Evolutionary conservation across 2,888 invertebrate genomes (phyloP), one percentile per base, ranked within the genome.

Genomic region (Drosophila sordidula): DNA sequence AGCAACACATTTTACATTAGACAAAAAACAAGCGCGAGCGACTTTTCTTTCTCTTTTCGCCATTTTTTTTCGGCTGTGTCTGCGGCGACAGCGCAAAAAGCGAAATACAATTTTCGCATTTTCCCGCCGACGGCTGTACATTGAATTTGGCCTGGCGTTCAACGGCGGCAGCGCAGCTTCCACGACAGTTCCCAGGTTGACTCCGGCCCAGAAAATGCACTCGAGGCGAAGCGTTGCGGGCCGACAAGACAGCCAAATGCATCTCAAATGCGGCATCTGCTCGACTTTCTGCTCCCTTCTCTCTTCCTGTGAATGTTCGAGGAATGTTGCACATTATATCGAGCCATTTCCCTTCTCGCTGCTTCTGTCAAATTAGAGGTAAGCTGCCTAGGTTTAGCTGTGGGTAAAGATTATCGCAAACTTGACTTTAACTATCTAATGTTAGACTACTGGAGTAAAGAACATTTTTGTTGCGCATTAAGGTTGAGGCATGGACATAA

Each of bases 21-120:
- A 76, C 76, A 66, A 68, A 70, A 65, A 26, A 63, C 41, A 68
- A 56, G 55, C 39, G 52, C 39, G 34, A 39, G 38, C 34, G 55
- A 61, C 44, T 56, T 42, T 65, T 45, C 3, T 8, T 26, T 9
- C 4, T n/a, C 6, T 45, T 44, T 25, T 34, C 34, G 8, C 34
- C 12, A 34, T 29, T 14, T 8, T 11, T 47, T 57, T 34, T 47
- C 22, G 18, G 54, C 29, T n/a, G 25, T 50, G 61, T 69, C 64
- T 62, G 58, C 36, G 45, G 62, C 70, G 80, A 75, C 71, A 69
- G 70, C 68, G 70, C 65, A 68, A 83, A 82, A 71, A 65, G 87
- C 67, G 59, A 83, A 85, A 78, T 70, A 83, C 71, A 87, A 72
- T 78, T 88, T 86, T 74, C 72, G 69, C 80, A 78, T 70, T 80